Conservation (phyloP, 2,888 invertebrate genomes). For the Blomia tropicalis region DNA sequence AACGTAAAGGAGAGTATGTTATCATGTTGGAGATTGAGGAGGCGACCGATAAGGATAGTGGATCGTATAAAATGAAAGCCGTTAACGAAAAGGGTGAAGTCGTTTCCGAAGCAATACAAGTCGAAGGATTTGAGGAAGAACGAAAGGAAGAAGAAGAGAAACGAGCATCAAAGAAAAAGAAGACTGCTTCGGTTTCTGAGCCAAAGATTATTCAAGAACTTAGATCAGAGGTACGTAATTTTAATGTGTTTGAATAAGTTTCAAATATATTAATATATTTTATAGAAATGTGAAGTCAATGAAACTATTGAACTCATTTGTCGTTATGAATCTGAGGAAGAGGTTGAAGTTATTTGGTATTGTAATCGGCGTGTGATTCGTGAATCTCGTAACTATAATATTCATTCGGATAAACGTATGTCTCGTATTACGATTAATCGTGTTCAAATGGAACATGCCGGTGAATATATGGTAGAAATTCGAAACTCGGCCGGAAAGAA, state of each 20-base stretch:
- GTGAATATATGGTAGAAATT: slow-evolving; percentile 67
- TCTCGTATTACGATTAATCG: slow-evolving; percentile 62
- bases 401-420: slow-evolving; percentile 64
- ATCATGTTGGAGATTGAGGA: slow-evolving; percentile 77
- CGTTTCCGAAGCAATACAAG: slow-evolving; percentile 67
- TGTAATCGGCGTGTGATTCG: slow-evolving; percentile 50
- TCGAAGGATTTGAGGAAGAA: slow-evolving; percentile 48
- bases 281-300: slow-evolving; percentile 42
- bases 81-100: slow-evolving; percentile 95
- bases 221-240: slow-evolving; percentile 24
- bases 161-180: slow-evolving; percentile 22
- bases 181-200: slow-evolving; percentile 19
- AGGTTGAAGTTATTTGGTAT: slow-evolving; percentile 66
- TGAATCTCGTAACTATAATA: slow-evolving; percentile 57
- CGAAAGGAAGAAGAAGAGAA: slow-evolving; percentile 28
- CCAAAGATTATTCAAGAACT: slow-evolving; percentile 25
- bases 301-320: slow-evolving; percentile 62
- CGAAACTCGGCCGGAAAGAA: slow-evolving; percentile 80
- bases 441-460: slow-evolving; percentile 54
- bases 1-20: slow-evolving; percentile 64
- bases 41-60: slow-evolving; percentile 59
- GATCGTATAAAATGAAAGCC: slow-evolving; percentile 68
- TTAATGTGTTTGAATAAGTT: not conserved
- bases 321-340: slow-evolving; percentile 50
- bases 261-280: slow-evolving; percentile 9